Evolutionary conservation across 2,888 invertebrate species (phyloP), one percentile per base, ranked within the genome.

Genomic region (Tetragnatha montana): DNA sequence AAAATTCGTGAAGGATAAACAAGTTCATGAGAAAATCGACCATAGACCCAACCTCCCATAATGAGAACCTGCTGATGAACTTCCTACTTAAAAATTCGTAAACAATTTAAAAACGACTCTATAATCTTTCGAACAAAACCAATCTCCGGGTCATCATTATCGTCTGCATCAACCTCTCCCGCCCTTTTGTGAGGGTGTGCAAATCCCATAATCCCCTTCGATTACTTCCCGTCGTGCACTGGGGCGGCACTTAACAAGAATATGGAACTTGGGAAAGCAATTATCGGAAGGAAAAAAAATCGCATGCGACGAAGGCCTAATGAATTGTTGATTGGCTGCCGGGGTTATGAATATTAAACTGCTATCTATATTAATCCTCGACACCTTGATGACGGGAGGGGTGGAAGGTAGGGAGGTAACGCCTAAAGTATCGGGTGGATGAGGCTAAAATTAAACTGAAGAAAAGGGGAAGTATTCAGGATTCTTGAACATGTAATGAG

Each of bases 271-370:
- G 69, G 47, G 17, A 60, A 35, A 69, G 70, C 70, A 81, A 81
- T 81, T 81, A 81, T 47, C n/a, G 49, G 69, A 70, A 8, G 68
- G 47, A 69, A 81, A 69, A n/a, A 50, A 81, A 81, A n/a, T 35
- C 22, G 8, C 21, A 21, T 60, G 10, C 73, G 51, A 50, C 50
- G 19, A 82, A 49, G 10, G 51, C 49, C 19, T 51, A 70, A 82
- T 73, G 81, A 82, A 82, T 73, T 51, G 71, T 22, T 73, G 73
- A 73, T 21, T 74, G 49, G 51, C 21, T 68, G 51, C 19, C 50
- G 49, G n/a, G 49, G 50, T 82, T 71, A 82, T 82, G 81, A 82
- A 82, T 82, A 82, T 82, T 82, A 73, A 82, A 82, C 81, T 22
- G 51, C 73, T 21, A 71, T 73, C 51, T 10, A 17, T 71, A 22